Percentiles rank a stretch among this genome's conserved stretches.
Evolutionary conservation across 2,888 invertebrate genomes (phyloP).

Genomic region (Phragmatobia fuliginosa): DNA sequence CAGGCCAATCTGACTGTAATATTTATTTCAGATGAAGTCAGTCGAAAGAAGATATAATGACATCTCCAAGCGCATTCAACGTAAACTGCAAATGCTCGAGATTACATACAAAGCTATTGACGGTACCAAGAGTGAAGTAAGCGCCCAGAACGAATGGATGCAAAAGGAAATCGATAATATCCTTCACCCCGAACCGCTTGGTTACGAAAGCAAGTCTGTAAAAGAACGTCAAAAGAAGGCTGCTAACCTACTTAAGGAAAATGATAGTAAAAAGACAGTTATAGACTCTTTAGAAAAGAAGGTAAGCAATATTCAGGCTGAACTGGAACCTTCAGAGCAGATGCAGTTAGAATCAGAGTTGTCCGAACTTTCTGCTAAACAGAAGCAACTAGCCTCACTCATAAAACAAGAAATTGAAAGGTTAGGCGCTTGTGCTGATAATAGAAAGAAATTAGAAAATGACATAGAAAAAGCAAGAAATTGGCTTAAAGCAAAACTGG

Average conservation of each 20-base stretch:
- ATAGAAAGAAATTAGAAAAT: constrained; percentile 91
- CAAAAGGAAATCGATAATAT: constrained; percentile 90
- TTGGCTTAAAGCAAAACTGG: constrained; percentile 93
- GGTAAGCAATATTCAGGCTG: constrained; percentile 93
- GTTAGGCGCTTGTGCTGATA: constrained; percentile 89
- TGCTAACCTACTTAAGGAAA: constrained; percentile 92
- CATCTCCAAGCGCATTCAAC: constrained; percentile 93
- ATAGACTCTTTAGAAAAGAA: constrained; percentile 94
- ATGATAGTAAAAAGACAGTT: constrained; percentile 93
- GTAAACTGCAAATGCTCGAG: constrained; percentile 94
- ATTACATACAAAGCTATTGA: constrained; percentile 94
- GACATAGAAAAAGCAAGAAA: constrained; percentile 92
- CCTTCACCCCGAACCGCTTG: constrained; percentile 89
- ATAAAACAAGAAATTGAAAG: constrained; percentile 91
- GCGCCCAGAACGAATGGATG: constrained; percentile 93
- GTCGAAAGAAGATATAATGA: constrained; percentile 94
- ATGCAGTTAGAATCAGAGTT: constrained; percentile 92
- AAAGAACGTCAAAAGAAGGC: constrained; percentile 91
- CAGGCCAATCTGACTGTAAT: neutral
- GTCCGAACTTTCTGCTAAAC: constrained; percentile 90
- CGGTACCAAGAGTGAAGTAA: constrained; percentile 92
- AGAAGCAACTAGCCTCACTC: constrained; percentile 90
- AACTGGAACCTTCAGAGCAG: constrained; percentile 94
- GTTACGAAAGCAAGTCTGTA: constrained; percentile 92
- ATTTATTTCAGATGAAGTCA: constrained; percentile 89